Conservation (phyloP, 2,113 vertebrate species). For the Speoplatyrhinus poulsoni region DNA sequence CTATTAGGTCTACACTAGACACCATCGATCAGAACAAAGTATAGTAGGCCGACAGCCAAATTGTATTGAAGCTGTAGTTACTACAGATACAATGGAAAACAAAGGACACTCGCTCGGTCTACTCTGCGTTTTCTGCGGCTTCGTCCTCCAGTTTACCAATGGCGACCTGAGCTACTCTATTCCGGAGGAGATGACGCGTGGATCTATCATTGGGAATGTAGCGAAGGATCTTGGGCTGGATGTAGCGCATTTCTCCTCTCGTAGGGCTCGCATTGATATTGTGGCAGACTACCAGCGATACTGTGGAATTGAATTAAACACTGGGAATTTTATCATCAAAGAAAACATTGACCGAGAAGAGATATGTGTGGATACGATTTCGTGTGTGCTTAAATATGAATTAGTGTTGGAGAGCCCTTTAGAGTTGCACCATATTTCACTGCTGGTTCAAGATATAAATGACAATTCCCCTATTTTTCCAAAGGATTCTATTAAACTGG, state of each 20-base stretch:
- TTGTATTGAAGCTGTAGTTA: not conserved
- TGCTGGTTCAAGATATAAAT: no score
- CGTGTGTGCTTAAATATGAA: no score
- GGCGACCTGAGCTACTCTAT: slow-evolving; percentile 70
- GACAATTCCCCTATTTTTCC: no score
- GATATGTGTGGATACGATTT: no score
- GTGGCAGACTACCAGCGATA: no score
- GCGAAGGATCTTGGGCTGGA: slow-evolving; percentile 75
- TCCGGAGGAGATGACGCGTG: slow-evolving; percentile 74
- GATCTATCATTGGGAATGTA: slow-evolving; percentile 77
- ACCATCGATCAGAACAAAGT: not conserved
- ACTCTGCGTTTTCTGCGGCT: not conserved
- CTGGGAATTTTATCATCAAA: no score
- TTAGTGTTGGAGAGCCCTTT: no score
- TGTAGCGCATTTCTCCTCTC: not conserved
- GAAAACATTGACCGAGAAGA: no score
- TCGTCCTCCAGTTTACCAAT: slow-evolving; percentile 13
- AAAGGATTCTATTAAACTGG: no score
- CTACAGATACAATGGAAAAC: not conserved
- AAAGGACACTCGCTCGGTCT: not conserved
- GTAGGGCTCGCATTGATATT: no score
- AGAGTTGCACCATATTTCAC: no score
- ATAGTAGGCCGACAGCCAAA: not conserved
- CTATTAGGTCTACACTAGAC: not conserved
- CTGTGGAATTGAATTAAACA: no score